Conservation (phyloP, 2,797 vertebrate species). For the Macropodus opercularis region DNA sequence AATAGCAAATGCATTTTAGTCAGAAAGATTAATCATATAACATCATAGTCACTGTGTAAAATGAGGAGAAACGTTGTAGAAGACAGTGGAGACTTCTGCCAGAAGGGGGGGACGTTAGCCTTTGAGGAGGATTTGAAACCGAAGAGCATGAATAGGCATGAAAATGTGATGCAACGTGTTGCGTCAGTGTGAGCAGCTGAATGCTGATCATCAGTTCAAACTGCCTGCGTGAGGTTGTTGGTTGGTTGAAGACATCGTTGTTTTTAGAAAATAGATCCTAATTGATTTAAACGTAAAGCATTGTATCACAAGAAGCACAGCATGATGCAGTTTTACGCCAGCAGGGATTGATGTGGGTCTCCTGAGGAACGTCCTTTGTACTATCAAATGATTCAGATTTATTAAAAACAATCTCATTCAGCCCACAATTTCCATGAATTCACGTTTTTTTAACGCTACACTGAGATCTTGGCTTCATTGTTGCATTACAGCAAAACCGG, state of each 20-base stretch:
- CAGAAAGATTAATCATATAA: background rate
- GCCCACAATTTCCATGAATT: constrained; percentile 5
- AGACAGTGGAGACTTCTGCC: constrained; percentile 25
- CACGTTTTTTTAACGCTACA: constrained; percentile 32
- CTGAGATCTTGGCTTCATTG: constrained; percentile 22
- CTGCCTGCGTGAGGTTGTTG: background rate
- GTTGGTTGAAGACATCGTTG: background rate
- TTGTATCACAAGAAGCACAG: background rate
- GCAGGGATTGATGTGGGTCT: constrained; percentile 5
- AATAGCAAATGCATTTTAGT: background rate
- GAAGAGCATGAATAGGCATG: background rate
- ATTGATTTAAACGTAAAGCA: background rate
- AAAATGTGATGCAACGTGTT: constrained; percentile 2
- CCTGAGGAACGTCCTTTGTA: constrained; percentile 16
- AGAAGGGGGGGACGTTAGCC: constrained; percentile 67
- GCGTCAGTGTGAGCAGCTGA: background rate
- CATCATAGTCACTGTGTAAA: background rate
- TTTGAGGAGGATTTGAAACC: background rate
- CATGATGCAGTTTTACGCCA: constrained; percentile 7
- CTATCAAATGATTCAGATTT: constrained; percentile 18
- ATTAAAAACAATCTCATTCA: constrained; percentile 10
- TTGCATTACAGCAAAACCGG: constrained; percentile 26
- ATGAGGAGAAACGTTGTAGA: background rate
- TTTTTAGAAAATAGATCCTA: background rate
- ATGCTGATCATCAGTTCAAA: background rate